Conservation (phyloP, 1,140 invertebrate genomes). For the Drosophila auraria region DNA sequence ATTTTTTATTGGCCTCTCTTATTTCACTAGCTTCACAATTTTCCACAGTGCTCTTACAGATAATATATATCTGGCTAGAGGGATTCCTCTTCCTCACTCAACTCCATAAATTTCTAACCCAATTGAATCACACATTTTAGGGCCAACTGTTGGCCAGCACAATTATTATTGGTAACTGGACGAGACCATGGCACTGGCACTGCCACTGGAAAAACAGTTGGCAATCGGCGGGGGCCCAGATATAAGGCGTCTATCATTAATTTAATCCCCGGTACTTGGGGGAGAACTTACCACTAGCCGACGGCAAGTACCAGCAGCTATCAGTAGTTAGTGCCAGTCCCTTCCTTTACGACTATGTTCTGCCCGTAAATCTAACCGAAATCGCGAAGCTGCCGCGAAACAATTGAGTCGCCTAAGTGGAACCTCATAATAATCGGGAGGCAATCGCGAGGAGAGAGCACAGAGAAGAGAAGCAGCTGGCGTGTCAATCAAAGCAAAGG, state of each 20-base stretch:
- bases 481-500: conserved; percentile 60
- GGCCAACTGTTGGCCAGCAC: conserved; percentile 13
- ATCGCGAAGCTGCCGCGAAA: conserved; percentile 18
- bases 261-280: conserved; percentile 27
- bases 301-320: conserved; percentile 35
- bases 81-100: not conserved
- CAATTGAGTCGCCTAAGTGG: conserved; percentile 44
- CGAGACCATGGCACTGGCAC: conserved; percentile 6
- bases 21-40: not conserved
- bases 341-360: conserved; percentile 6
- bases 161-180: conserved; percentile 17
- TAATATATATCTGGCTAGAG: not conserved
- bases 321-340: conserved; percentile 34
- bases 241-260: not conserved
- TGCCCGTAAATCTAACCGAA: conserved; percentile 16
- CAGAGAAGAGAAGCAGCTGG: conserved; percentile 55
- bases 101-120: not conserved
- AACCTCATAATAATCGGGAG: conserved; percentile 56
- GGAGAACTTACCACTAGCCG: conserved; percentile 38
- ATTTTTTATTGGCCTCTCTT: not conserved
- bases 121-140: conserved; percentile 14
- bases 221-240: conserved; percentile 8
- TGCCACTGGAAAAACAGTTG: conserved; percentile 40
- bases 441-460: conserved; percentile 18
- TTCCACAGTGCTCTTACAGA: not conserved